phyloP scores from a whole-genome alignment of 2,888 invertebrate genomes.

The Mythimna vitellina region DNA sequence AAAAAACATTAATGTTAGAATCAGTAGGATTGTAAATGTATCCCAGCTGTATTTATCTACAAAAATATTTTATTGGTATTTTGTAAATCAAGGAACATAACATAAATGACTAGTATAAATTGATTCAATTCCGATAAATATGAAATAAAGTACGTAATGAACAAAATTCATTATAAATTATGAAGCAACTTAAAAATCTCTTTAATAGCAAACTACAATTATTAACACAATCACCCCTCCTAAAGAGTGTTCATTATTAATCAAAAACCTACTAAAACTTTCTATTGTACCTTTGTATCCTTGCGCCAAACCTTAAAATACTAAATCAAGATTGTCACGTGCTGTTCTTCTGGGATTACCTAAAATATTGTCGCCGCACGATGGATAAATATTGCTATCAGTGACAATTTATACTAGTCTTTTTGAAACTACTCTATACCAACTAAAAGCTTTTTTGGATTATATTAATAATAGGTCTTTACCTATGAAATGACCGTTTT shows the following conservation, averaged over 20 bases:
- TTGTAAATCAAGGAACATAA: background rate
- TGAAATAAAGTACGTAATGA: constrained; percentile 26
- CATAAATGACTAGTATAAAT: constrained; percentile 52
- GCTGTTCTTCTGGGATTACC: background rate
- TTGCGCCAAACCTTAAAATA: background rate
- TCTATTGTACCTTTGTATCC: background rate
- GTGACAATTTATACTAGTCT: constrained; percentile 54
- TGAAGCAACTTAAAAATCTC: background rate
- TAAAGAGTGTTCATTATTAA: background rate
- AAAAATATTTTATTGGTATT: constrained; percentile 2
- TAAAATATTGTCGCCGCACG: background rate
- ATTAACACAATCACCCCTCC: background rate
- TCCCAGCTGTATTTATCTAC: constrained; percentile 8
- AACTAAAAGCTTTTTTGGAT: background rate
- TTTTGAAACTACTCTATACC: constrained; percentile 3
- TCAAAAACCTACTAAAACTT: background rate
- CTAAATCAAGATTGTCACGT: background rate
- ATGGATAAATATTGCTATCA: background rate
- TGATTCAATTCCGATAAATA: constrained; percentile 12
- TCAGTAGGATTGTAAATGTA: constrained; percentile 23
- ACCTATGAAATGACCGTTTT: too few relatives aligned
- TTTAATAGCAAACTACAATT: background rate
- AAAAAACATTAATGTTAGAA: constrained; percentile 35
- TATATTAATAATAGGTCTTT: background rate
- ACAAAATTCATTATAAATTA: constrained; percentile 22